Conservation (phyloP, 2,797 vertebrate genomes). For the Aotus griseimembra region DNA sequence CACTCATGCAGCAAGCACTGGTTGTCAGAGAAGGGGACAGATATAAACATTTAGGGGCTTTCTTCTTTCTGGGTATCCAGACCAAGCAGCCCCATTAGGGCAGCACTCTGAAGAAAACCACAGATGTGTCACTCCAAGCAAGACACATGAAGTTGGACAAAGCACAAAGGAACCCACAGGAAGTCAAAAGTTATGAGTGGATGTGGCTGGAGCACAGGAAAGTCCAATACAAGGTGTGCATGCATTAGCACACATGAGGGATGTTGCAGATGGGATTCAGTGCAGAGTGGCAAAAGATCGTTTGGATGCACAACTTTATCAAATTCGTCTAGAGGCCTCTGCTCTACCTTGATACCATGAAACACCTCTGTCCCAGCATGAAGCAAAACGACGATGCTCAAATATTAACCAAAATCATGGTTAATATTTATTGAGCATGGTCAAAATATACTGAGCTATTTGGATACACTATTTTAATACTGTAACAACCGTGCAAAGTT, state of each 20-base stretch:
- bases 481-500: background rate
- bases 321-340: background rate
- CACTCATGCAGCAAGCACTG: accelerated
- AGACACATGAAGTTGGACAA: background rate
- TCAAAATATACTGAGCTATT: background rate
- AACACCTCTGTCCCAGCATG: background rate
- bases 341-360: background rate
- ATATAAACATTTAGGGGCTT: background rate
- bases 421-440: background rate
- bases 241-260: no score
- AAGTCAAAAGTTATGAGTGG: background rate
- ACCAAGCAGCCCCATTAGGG: background rate
- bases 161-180: background rate
- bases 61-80: background rate
- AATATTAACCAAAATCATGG: background rate
- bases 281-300: background rate
- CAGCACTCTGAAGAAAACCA: background rate
- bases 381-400: background rate
- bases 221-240: accelerated
- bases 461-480: background rate
- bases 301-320: background rate
- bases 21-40: accelerated
- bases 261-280: background rate
- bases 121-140: background rate
- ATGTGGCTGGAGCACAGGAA: background rate